Base-by-base conservation (phyloP, 2,113 vertebrate genomes). In the Ailuropoda melanoleuca region DNA sequence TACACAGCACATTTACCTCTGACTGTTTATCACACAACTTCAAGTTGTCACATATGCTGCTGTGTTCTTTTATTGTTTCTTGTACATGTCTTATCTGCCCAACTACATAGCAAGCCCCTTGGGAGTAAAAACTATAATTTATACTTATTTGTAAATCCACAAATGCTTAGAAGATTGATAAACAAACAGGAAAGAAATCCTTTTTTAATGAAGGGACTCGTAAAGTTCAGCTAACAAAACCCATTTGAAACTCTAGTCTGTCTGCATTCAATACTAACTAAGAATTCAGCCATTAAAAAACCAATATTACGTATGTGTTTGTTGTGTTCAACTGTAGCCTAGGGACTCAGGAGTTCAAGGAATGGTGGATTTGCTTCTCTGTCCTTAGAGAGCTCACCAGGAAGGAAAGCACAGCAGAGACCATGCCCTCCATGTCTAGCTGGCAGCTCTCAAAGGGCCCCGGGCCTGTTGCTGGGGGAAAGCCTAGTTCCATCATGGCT, bases 141-240 rank as follows among this genome's bases (percentile, higher is more conserved):
- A 62, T 78, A 95, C 12, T 84, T 90, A 83, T 55, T 86, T 92
- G 19, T 77, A 95, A 84, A 80, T 89, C 55, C 8, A 62, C 29
- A 80, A 80, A 83, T 58, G 43, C 50, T 74, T 74, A 17, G 74
- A 53, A 82, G 77, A 80, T 14, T 93, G 62, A 95, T 62, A 97
- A 68, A 56, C 48, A 87, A 96, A 90, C 8, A 83, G 64, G 37
- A 95, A 86, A 86, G 37, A 90, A 74, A 66, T 88, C 4, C 37
- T 64, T 96, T 97, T 88, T 58, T 4, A 95, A 80, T 75, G 37
- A 95, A 84, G 34, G 66, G 26, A 95, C 53, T 95, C 56, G 88
- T 84, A 92, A 87, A 84, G 24, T 78, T 93, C 86, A 95, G 56
- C 48, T 88, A 97, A 95, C 8, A 91, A 88, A 93, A 95, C 39